These are phyloP conservation scores for Hermaeophaga mercurialis DNA, from an alignment of 2,888 invertebrate genomes.

Conservation along the genomic window DNA sequence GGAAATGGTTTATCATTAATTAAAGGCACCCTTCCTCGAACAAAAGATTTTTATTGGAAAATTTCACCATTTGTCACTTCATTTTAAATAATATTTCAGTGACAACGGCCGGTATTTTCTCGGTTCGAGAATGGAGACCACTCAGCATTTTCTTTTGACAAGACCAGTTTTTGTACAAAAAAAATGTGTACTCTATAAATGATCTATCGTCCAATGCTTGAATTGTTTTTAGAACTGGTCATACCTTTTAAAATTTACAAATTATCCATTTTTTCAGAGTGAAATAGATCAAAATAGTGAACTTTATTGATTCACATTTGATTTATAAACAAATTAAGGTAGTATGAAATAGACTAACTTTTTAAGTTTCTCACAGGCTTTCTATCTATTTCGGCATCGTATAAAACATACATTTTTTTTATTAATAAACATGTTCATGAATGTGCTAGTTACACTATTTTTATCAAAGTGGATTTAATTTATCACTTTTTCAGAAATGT, in stretches of 20 bases:
- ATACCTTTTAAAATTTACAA: constrained; percentile 1
- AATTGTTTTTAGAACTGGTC: constrained; percentile 6
- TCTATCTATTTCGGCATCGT: too few species aligned
- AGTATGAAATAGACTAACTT: too few species aligned
- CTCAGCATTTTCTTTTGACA: constrained; percentile 15
- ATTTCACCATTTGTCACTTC: neutral
- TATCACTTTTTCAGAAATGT: neutral
- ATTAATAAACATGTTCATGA: too few species aligned
- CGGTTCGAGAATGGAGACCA: neutral
- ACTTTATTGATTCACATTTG: neutral
- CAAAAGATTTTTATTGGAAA: neutral
- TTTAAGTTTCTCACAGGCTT: too few species aligned
- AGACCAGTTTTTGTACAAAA: constrained; percentile 27
- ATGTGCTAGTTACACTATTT: neutral
- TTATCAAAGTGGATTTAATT: neutral
- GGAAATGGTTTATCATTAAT: constrained; percentile 2
- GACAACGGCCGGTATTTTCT: neutral
- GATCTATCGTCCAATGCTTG: constrained; percentile 22
- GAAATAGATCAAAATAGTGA: constrained; percentile 1
- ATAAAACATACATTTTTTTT: too few species aligned
- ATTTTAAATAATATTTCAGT: neutral
- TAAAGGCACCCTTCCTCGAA: neutral
- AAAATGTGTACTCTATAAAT: constrained; percentile 25
- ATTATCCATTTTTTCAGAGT: neutral
- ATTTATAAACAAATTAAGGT: neutral